These are phyloP conservation scores for Drosophila ficusphila DNA, from an alignment of 1,140 invertebrate genomes.

Conservation along the genomic window DNA sequence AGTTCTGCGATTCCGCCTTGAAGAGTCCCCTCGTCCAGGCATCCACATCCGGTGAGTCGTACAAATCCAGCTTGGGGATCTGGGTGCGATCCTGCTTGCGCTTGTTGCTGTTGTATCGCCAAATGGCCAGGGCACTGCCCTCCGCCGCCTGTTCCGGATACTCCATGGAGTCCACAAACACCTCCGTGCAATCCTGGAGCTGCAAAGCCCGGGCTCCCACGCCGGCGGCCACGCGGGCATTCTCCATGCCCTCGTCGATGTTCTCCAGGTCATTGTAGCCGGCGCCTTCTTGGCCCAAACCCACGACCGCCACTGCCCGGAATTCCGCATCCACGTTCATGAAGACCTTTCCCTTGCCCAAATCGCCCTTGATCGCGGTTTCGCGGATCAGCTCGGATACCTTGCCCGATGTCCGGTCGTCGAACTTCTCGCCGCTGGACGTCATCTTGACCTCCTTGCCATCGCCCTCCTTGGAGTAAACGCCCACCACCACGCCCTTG, in stretches of 20 bases:
- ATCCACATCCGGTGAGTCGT: conserved; percentile 84
- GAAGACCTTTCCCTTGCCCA: conserved; percentile 86
- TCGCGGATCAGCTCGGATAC: conserved; percentile 76
- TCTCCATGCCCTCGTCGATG: conserved; percentile 87
- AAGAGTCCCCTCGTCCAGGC: conserved; percentile 90
- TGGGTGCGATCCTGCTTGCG: conserved; percentile 85
- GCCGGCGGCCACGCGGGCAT: conserved; percentile 85
- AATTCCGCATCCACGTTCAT: conserved; percentile 88
- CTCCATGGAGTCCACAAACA: conserved; percentile 89
- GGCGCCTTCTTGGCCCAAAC: conserved; percentile 88
- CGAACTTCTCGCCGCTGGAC: conserved; percentile 81
- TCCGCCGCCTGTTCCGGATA: conserved; percentile 91
- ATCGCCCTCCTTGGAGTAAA: conserved; percentile 80
- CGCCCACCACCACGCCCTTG: conserved; percentile 84
- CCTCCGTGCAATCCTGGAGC: conserved; percentile 86
- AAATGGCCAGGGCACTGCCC: conserved; percentile 87
- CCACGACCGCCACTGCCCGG: conserved; percentile 88
- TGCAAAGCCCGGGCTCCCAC: conserved; percentile 86
- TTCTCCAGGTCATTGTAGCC: conserved; percentile 88
- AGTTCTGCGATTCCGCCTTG: conserved; percentile 93
- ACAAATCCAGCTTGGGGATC: conserved; percentile 85
- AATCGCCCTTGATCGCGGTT: conserved; percentile 61
- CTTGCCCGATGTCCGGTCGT: conserved; percentile 81
- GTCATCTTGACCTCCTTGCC: conserved; percentile 71
- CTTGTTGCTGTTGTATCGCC: conserved; percentile 88